Base-by-base conservation (phyloP, 2,113 vertebrate genomes). In the Paracanthobrama guichenoti region DNA sequence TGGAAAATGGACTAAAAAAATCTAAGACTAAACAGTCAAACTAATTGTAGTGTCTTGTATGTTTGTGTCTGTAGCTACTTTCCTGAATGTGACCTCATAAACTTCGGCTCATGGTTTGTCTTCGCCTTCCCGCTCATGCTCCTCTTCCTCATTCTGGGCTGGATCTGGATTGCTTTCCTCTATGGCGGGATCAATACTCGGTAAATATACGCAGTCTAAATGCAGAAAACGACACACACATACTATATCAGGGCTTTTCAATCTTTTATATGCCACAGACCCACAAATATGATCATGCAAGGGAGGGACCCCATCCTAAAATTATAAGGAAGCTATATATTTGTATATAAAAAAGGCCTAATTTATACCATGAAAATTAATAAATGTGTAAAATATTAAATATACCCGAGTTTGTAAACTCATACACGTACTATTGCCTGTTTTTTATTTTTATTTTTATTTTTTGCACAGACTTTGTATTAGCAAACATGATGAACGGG, bases 71-170 rank as follows among this genome's bases (percentile, higher is more conserved):
- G 67, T 88, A 99, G 98, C 88, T 96, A 96, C 92, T 99, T 98
- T 86, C 98, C 98, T 78, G 94, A 95, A 81, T 98, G 97, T 73
- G 97, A 99, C 76, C 88, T 96, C 71, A 96, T 99, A 89, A 99
- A 99, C 88, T 99, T 99, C 79, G 96, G 97, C 88, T 98, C 97
- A 86, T 99, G 98, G 98, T 98, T 99, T 94, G 92, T 97, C 12
- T 99, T 99, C 20, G 96, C 96, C 60, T 97, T 97, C 92, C 98
- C 98, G 2, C 95, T 99, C 87, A 97, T 98, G 96, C 18, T 97
- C 86, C 39, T 99, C 86, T 98, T 99, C 93, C 95, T 99, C 89
- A 59, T 98, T 62, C 16, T 95, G 83, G 96, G 95, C 84, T 99
- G 97, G 97, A 79, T 99, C 20, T 99, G 97, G 97, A 99, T 99